phyloP scores from a whole-genome alignment of 2,888 invertebrate species.

The Poecilobothrus nobilitatus region DNA sequence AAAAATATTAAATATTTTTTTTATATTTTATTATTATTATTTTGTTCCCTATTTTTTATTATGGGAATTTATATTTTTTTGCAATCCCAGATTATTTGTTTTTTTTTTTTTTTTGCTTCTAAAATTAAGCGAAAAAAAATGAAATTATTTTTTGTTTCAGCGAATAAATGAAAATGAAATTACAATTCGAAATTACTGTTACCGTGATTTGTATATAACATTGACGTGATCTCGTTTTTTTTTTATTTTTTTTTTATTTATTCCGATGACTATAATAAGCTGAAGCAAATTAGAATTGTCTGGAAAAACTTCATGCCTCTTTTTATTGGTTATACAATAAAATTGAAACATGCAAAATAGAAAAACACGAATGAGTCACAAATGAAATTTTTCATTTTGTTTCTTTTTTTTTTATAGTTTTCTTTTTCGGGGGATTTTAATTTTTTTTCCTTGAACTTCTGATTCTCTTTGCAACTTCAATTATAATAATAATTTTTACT shows the following conservation, averaged over 20 bases:
- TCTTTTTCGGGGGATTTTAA: no score
- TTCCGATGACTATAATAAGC: not conserved
- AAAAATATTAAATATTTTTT: not conserved
- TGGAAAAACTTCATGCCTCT: not conserved
- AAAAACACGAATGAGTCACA: not conserved
- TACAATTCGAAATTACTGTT: conserved; percentile 4
- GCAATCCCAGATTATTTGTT: not conserved
- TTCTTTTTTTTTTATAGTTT: no score
- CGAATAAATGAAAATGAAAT: conserved; percentile 1
- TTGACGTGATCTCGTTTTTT: not conserved
- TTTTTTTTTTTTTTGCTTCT: no score
- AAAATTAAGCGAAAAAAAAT: not conserved
- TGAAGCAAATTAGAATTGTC: not conserved
- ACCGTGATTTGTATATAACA: not conserved
- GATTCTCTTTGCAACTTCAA: not conserved
- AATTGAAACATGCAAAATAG: not conserved
- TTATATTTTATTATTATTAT: not conserved
- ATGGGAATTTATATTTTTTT: not conserved
- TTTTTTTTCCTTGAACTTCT: not conserved
- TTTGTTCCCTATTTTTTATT: not conserved
- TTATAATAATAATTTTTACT: no score
- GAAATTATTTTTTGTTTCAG: not conserved
- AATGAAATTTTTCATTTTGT: not conserved
- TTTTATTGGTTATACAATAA: not conserved
- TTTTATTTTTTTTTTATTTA: not conserved